Base-by-base conservation (phyloP, 2,888 invertebrate species). In the Tachystola acroxantha region DNA sequence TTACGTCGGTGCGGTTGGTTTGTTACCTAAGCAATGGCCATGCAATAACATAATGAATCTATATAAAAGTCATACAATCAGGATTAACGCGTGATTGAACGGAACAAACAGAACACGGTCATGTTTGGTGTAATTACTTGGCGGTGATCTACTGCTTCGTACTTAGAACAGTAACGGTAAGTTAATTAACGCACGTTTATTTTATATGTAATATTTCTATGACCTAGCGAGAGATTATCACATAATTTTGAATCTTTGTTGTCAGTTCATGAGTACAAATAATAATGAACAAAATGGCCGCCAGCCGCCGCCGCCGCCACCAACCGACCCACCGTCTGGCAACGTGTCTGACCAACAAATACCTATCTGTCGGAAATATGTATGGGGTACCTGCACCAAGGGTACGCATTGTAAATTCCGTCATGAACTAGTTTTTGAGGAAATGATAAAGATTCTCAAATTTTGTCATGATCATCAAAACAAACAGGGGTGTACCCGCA, bases 401-500 rank as follows among this genome's bases (percentile, higher is more conserved):
- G 63, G 65, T 7, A 26, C 58, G 0, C 65, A 66, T 32, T 85
- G 84, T 45, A 76, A 39, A 46, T 78, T 63, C 43, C 55, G 67
- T 0, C 81, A 82, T 36, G 71, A 73, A 16, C 48, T 78, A 10
- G 67, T 74, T n/a, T 51, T 67, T 6, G 67, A 75, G 4, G 65
- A 60, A 16, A 78, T 84, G 77, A 72, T 69, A 60, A 54, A 58
- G 1, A 72, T 71, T 7, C 43, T 85, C 2, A 68, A 65, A 35
- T 84, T 85, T 40, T 85, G 85, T 34, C 80, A 80, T 51, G 74
- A 85, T 38, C 72, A 57, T 43, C 85, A 85, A 50, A 85, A 85
- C 39, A 60, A 65, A 31, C 53, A 64, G 6, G 74, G 73, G 3
- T 85, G 85, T 38, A 53, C 43, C 1, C 53, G 79, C 26, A 61